A percentile compares a stretch with the other conserved stretches of the same genome.
Conservation (phyloP, 2,113 vertebrate species). For the Patagioenas fasciata region DNA sequence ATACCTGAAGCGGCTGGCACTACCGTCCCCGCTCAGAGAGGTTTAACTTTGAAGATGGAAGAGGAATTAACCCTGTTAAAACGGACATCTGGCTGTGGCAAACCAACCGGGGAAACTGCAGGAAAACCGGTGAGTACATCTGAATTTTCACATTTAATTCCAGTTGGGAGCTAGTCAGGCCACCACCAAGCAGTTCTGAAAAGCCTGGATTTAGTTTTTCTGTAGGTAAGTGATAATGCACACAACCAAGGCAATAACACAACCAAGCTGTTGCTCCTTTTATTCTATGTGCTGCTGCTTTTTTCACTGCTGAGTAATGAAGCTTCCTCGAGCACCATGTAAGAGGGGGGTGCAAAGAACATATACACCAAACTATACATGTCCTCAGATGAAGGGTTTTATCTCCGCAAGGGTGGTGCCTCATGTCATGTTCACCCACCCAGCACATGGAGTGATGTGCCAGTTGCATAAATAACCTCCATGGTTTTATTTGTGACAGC, state of each 20-base stretch:
- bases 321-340: not conserved
- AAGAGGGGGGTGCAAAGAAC: not conserved
- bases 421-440: not conserved
- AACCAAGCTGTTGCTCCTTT: not conserved
- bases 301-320: not conserved
- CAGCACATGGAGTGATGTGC: fast-evolving
- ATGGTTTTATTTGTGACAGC: not conserved
- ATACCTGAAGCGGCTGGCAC: fast-evolving
- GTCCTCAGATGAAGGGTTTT: not conserved
- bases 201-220: not conserved
- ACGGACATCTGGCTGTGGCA: fast-evolving
- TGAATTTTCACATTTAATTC: not conserved
- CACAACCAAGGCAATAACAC: not conserved
- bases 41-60: not conserved
- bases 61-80: not conserved
- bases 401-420: fast-evolving
- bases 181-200: fast-evolving
- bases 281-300: not conserved
- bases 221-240: not conserved
- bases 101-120: fast-evolving
- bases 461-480: not conserved
- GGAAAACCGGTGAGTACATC: not conserved
- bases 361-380: fast-evolving
- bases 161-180: fast-evolving
- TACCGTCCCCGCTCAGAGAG: fast-evolving